Evolutionary conservation across 2,797 vertebrate species (phyloP).

Genomic region (Amphiprion clarkii): DNA sequence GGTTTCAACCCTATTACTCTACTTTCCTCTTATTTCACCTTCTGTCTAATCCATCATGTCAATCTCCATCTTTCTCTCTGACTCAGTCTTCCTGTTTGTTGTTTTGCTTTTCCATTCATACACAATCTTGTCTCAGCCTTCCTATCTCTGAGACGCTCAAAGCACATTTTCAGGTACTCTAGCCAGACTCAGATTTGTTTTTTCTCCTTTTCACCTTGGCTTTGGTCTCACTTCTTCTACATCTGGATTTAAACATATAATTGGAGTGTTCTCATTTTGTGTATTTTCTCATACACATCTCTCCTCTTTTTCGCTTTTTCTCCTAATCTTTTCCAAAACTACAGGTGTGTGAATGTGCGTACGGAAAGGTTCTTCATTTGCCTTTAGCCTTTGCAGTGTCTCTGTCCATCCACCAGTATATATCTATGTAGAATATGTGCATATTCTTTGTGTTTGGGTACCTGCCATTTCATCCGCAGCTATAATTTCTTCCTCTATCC

Average conservation of each 20-base stretch:
- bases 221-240: conserved; percentile 2
- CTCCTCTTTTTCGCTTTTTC: background rate
- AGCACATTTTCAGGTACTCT: background rate
- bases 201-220: conserved; percentile 2
- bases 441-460: background rate
- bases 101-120: conserved; percentile 17
- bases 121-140: conserved; percentile 19
- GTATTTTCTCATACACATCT: background rate
- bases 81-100: conserved; percentile 19
- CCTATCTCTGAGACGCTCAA: conserved; percentile 18
- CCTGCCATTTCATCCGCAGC: background rate
- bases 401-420: background rate
- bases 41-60: conserved; percentile 28
- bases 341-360: conserved; percentile 7
- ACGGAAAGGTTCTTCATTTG: background rate
- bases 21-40: background rate
- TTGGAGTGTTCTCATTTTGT: conserved; percentile 19
- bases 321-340: background rate
- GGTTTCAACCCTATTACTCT: background rate
- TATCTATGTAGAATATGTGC: conserved; percentile 5
- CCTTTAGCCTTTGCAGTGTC: background rate
- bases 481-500: background rate
- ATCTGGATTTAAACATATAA: conserved; percentile 1
- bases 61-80: conserved; percentile 31
- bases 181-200: background rate